Base-by-base conservation (phyloP, 2,797 vertebrate genomes). In the Pantherophis vulpinus region DNA sequence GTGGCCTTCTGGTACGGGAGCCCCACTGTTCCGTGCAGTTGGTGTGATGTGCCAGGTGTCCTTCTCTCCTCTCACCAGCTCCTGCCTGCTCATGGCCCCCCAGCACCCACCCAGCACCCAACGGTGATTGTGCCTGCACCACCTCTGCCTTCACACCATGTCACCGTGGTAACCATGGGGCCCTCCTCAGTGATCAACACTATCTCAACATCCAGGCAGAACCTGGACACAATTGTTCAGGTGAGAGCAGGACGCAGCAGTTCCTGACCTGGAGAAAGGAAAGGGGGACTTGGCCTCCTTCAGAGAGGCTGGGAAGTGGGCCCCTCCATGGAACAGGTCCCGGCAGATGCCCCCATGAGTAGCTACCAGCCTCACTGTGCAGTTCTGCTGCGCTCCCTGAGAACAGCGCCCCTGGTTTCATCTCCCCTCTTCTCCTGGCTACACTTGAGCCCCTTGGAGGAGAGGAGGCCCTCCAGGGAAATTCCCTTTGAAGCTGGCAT, bases 181-280 rank as follows among this genome's bases (percentile, higher is more conserved):
- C 99, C 98, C 0, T 95, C 99, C 94, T 99, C 99, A 0, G 99
- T 99, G 95, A 99, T 99, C 98, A 99, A 99, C 97, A 98, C 99
- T 16, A 98, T 98, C 94, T 99, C 99, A 94, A 99, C 99, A 0
- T 99, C 99, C 93, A 98, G 99, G 96, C 99, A 99, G 96, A 99
- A 99, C 97, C 98, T 99, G 97, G 99, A 99, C 98, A 99, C 99
- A 93, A 99, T 99, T 0, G 99, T 99, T 97, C 99, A 99, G 98
- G 99, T 99, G 95, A 97, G 94, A 91, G 8, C 54, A 2, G 59
- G 89, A 1, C 1, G 18, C 37, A 3, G 12, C 3, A 42, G 51
- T 29, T n/a, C 66, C 29, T 16, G 6, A 10, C 20, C 63, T 66
- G 60, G 16, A 56, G 4, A 10, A 3, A 29, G 29, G 10, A 0